A percentile compares a stretch with the other conserved stretches of the same genome.
phyloP scores from a whole-genome alignment of 2,797 vertebrate genomes.

The Gymnoscopelus microlampas region DNA sequence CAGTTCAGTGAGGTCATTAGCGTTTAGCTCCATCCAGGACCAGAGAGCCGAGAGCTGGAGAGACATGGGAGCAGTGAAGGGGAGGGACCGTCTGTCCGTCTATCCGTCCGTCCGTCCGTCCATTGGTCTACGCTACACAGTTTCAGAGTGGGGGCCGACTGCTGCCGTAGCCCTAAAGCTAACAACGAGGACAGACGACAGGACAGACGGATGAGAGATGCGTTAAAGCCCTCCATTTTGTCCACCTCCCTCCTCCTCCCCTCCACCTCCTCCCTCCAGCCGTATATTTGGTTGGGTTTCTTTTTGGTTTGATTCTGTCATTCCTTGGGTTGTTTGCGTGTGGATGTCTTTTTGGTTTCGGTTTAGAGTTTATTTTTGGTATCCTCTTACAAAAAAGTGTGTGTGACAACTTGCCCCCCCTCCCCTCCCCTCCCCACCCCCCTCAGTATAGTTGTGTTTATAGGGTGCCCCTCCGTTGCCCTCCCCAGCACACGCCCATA shows the following conservation, averaged over 20 bases:
- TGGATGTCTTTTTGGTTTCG: slow-evolving; percentile 53
- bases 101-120: slow-evolving; percentile 30
- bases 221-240: slow-evolving; percentile 32
- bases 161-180: slow-evolving; percentile 55
- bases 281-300: slow-evolving; percentile 79
- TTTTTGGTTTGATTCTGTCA: slow-evolving; percentile 86
- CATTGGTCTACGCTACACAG: slow-evolving; percentile 60
- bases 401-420: slow-evolving; percentile 50
- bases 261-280: slow-evolving; percentile 76
- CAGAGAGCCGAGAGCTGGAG: slow-evolving; percentile 75
- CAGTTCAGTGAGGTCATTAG: slow-evolving; percentile 87
- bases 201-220: slow-evolving; percentile 44
- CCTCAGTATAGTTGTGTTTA: slow-evolving; percentile 36
- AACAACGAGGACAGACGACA: slow-evolving; percentile 53
- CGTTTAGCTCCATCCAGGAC: slow-evolving; percentile 84
- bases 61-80: slow-evolving; percentile 57
- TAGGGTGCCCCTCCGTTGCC: slow-evolving; percentile 46
- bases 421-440: slow-evolving; percentile 58
- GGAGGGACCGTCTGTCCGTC: slow-evolving; percentile 55
- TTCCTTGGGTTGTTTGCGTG: slow-evolving; percentile 70
- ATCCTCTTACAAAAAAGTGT: slow-evolving; percentile 74
- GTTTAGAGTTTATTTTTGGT: slow-evolving; percentile 79
- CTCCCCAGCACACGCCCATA: slow-evolving; percentile 51
- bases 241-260: slow-evolving; percentile 61
- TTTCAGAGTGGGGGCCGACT: slow-evolving; percentile 45